Evolutionary conservation across 2,888 invertebrate species (phyloP).

Genomic region (Ephialtes manifestator): DNA sequence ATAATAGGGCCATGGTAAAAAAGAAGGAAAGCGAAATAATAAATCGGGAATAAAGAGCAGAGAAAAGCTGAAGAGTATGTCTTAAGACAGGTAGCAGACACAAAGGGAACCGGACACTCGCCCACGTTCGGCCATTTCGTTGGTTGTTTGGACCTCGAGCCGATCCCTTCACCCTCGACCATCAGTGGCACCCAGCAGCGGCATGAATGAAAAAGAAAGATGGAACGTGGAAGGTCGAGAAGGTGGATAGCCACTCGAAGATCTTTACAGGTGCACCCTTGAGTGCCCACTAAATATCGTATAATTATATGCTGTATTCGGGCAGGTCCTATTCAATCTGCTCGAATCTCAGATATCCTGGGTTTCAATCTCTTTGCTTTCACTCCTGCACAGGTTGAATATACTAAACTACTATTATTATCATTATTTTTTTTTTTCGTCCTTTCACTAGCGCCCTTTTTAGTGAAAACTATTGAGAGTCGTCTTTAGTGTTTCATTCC

Average conservation of each 20-base stretch:
- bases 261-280: constrained; percentile 80
- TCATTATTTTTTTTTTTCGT: constrained; percentile 2
- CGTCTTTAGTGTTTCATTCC: not conserved
- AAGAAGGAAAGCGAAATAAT: not conserved
- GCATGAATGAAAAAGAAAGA: constrained; percentile 8
- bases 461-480: not conserved
- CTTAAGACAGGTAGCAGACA: constrained; percentile 85
- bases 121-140: constrained; percentile 79
- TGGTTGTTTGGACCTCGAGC: constrained; percentile 68
- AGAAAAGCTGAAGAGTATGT: constrained; percentile 77
- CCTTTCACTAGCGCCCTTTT: not conserved
- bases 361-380: constrained; percentile 33
- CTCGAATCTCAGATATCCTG: constrained; percentile 74
- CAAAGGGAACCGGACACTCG: constrained; percentile 85
- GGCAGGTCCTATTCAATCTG: constrained; percentile 76
- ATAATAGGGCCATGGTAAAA: not conserved
- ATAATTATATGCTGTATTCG: constrained; percentile 78
- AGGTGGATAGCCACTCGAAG: constrained; percentile 52
- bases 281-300: constrained; percentile 79
- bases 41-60: constrained; percentile 31
- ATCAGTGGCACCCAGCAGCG: constrained; percentile 28
- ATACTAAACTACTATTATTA: not conserved
- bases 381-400: constrained; percentile 2
- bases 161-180: constrained; percentile 54
- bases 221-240: constrained; percentile 42